Base-by-base conservation (phyloP, 1,140 invertebrate species). In the Eupristina koningsbergeri region DNA sequence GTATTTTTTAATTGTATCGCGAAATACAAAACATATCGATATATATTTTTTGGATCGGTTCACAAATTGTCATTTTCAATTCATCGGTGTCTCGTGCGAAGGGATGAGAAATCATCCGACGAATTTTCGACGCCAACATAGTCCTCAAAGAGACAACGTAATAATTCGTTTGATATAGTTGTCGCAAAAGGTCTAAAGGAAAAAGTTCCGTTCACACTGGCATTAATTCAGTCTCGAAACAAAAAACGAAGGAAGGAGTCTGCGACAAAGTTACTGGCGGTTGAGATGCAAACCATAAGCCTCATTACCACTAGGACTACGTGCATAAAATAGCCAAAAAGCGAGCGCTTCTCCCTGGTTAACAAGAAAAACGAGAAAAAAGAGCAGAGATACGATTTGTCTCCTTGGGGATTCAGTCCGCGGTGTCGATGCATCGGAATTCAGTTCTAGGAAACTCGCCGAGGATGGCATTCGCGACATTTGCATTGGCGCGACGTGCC, bases 401-500 rank as follows among this genome's bases (percentile, higher is more conserved):
- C 47, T 58, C 74, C 47, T 45, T 45, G 76, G 36, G 36, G 45
- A 78, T 78, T 78, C 53, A 45, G 31, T 53, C 34, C 39, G 75
- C 50, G 61, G 47, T 22, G 41, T 34, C 22, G 61, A 64, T 36
- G 61, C 77, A 45, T 79, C 61, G 77, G 77, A 64, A 79, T 79
- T 34, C 61, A 34, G 41, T 77, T 22, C 31, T 61, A n/a, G 67
- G 67, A n/a, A 36, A 13, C 75, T 22, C 31, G 45, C 13, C 11
- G 34, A n/a, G n/a, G n/a, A n/a, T 8, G 29, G 34, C n/a, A 71
- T 71, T 8, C 5, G 58, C 58, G 69, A 50, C 26, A 80, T 80
- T 80, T 80, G 67, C 79, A 81, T 73, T 45, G 3, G 31, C 41
- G 41, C 77, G 15, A 13, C 41, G 41, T 63, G 11, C 77, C 29